Evolutionary conservation across 2,888 invertebrate species (phyloP), one percentile per base, ranked within the genome.

Genomic region (Hydropsyche betteni): DNA sequence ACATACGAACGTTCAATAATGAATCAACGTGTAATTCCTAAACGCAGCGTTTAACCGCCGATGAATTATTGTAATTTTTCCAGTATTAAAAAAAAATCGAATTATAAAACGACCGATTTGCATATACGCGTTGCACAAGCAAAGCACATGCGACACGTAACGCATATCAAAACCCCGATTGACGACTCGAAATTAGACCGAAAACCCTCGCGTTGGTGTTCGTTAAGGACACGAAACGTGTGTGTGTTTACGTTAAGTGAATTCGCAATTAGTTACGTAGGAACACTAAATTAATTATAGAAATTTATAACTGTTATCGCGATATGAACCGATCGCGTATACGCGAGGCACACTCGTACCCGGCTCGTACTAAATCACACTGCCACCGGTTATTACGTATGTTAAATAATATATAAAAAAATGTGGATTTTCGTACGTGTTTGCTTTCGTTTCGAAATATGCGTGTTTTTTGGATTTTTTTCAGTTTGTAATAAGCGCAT

Each of bases 271-370:
- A 72, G 72, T 61, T 36, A 61, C 36, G 24, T 55, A 14, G 58
- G 55, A 72, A 72, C 53, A 72, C 69, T 36, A 75, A 69, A 75
- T 75, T 75, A 75, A 70, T 61, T 70, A 75, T 69, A 55, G 51
- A 69, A 75, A 38, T 70, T 75, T 75, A 75, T 75, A 69, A 64
- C 70, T 33, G 44, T 64, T 61, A 74, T 74, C 74, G 68, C 74
- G 24, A 74, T 74, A 61, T 74, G 44, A 44, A 44, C 44, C 44
- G 44, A 44, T 44, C 44, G 44, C 50, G 51, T 51, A n/a, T 24
- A 12, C 24, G 51, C 24, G 24, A 69, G 36, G 50, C 38, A 69
- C 50, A 10, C 12, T 14, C n/a, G 64, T 24, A 34, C 4, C 24
- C 69, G 36, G n/a, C n/a, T 10, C 14, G 38, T 36, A 72, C 58